Conservation (phyloP, 64 coral and sea anemone species). For the Porites australiensis region DNA sequence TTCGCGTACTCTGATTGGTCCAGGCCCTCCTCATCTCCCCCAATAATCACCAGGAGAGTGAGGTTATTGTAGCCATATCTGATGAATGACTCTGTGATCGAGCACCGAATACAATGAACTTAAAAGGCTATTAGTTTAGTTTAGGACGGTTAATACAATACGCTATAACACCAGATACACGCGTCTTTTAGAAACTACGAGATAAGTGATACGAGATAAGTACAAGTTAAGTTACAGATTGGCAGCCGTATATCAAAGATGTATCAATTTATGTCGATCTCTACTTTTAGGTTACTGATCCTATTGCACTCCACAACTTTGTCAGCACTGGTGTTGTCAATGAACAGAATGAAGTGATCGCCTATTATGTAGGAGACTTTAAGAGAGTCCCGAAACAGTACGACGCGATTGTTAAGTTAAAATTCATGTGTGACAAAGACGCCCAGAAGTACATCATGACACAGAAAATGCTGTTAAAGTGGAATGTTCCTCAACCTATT, state of each 20-base stretch:
- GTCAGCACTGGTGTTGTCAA: conserved; percentile 49
- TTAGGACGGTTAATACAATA: no score
- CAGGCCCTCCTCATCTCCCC: no score
- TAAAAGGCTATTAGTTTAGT: no score
- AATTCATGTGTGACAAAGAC: conserved; percentile 34
- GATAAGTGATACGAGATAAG: no score
- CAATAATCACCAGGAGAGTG: no score
- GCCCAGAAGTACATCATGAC: conserved; percentile 14
- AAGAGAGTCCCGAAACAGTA: conserved; percentile 48
- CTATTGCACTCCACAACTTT: conserved; percentile 56
- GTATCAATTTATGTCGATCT: neutral
- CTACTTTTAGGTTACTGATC: conserved; percentile 39
- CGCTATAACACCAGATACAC: no score
- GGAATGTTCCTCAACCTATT: neutral
- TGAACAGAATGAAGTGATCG: conserved; percentile 23
- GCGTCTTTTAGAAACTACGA: no score
- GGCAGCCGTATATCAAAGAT: neutral
- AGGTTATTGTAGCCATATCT: no score
- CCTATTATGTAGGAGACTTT: conserved; percentile 51
- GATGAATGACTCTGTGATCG: no score
- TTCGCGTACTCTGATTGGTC: no score
- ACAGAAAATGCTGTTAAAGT: neutral
- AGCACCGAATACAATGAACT: no score
- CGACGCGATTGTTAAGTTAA: conserved; percentile 28
- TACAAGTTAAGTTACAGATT: no score